A percentile compares a stretch with the other conserved stretches of the same genome.
phyloP scores from a whole-genome alignment of 2,888 invertebrate species.

The Macrosoma leucophasiata region DNA sequence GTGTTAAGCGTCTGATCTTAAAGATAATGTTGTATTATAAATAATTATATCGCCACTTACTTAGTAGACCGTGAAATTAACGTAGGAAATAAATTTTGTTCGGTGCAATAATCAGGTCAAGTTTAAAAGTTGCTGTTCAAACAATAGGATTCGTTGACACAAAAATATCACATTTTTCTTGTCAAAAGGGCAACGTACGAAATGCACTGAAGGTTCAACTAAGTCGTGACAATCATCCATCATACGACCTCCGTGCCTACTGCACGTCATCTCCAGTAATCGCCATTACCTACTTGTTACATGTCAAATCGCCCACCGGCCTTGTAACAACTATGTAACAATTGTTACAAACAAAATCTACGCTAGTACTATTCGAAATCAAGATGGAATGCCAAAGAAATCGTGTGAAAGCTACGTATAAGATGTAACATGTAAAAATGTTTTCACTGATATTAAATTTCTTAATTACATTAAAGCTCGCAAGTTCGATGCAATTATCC shows the following conservation, averaged over 20 bases:
- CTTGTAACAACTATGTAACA: slow-evolving; percentile 38
- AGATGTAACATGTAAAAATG: slow-evolving; percentile 18
- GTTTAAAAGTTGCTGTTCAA: no score
- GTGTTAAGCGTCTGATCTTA: no score
- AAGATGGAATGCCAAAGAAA: slow-evolving; percentile 34
- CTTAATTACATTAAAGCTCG: slow-evolving; percentile 22
- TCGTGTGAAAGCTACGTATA: slow-evolving; percentile 44
- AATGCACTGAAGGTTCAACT: slow-evolving; percentile 4
- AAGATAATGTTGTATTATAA: no score
- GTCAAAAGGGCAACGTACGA: slow-evolving; percentile 3
- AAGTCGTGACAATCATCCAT: slow-evolving; percentile 5
- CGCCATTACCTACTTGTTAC: slow-evolving; percentile 35
- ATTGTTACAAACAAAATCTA: slow-evolving; percentile 25
- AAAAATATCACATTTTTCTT: slow-evolving; percentile 5
- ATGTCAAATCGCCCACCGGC: slow-evolving; percentile 36
- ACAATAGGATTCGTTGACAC: not conserved
- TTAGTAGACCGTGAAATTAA: no score
- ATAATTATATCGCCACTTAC: no score
- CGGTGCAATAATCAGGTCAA: no score
- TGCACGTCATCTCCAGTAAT: slow-evolving; percentile 28
- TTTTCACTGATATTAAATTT: slow-evolving; percentile 31
- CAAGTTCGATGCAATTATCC: slow-evolving; percentile 29
- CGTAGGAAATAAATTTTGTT: no score
- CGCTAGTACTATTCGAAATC: slow-evolving; percentile 8
- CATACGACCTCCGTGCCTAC: slow-evolving; percentile 11